phyloP scores from a whole-genome alignment of 2,113 vertebrate species.

The Megalops atlanticus region DNA sequence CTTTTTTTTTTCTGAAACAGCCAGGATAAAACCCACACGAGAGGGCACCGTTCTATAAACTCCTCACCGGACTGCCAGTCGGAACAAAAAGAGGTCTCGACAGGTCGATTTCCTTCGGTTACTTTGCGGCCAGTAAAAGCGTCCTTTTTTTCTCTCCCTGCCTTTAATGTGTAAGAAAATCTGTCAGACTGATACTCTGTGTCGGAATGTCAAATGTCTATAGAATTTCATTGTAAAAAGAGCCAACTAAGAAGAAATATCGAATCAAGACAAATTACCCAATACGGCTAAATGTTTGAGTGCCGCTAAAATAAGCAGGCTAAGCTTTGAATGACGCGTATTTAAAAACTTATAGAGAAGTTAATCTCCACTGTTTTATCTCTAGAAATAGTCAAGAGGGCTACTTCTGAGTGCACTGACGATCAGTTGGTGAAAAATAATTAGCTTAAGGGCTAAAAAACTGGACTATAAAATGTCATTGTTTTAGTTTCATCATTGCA shows the following conservation, averaged over 20 bases:
- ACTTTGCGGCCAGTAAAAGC: constrained; percentile 46
- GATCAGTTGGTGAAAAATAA: background rate
- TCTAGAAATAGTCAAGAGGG: background rate
- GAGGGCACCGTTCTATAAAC: constrained; percentile 26
- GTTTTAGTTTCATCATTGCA: too few species aligned
- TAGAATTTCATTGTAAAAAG: constrained; percentile 33
- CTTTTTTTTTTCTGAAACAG: constrained; percentile 28
- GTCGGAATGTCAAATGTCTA: constrained; percentile 20
- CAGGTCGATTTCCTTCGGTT: constrained; percentile 44
- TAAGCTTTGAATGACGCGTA: background rate
- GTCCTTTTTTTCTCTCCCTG: constrained; percentile 12
- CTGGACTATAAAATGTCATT: too few species aligned
- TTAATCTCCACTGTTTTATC: background rate
- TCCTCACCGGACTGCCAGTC: constrained; percentile 36
- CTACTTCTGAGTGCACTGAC: background rate
- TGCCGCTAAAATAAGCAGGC: background rate
- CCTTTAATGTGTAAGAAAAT: constrained; percentile 53
- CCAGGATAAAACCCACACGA: constrained; percentile 27
- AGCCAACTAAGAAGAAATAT: constrained; percentile 15
- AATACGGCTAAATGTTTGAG: constrained; percentile 1
- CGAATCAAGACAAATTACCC: constrained; percentile 53
- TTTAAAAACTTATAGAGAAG: background rate
- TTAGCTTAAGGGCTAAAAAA: too few species aligned
- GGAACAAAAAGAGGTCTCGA: constrained; percentile 38
- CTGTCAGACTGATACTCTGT: constrained; percentile 34